Evolutionary conservation across 2,888 invertebrate genomes (phyloP).

Genomic region (Chaitophorus viminalis): DNA sequence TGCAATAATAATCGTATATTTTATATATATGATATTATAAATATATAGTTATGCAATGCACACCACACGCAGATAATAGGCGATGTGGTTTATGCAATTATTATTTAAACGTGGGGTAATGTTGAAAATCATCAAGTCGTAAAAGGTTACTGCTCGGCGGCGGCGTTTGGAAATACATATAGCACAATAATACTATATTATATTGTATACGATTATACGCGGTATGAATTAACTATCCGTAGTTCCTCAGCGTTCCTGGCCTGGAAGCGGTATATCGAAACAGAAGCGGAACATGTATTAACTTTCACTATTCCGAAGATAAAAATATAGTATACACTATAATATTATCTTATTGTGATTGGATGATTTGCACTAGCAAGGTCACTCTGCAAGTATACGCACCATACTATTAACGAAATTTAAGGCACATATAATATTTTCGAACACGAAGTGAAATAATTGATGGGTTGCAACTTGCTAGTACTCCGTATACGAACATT

Average conservation of each 20-base stretch:
- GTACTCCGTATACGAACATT: background rate
- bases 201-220: background rate
- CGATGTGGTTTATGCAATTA: background rate
- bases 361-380: conserved; percentile 9
- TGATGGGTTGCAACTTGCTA: background rate
- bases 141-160: conserved; percentile 31
- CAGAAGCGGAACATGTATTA: conserved; percentile 22
- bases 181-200: background rate
- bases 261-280: conserved; percentile 14
- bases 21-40: background rate
- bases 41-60: background rate
- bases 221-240: conserved; percentile 7
- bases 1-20: background rate
- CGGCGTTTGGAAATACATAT: background rate
- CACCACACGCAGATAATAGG: background rate
- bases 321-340: background rate
- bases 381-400: background rate
- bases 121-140: conserved; percentile 45
- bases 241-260: conserved; percentile 2
- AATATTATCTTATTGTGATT: background rate
- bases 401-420: background rate
- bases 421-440: no score
- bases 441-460: background rate
- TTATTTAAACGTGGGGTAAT: background rate
- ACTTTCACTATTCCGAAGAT: conserved; percentile 35